Base-by-base conservation (phyloP, 2,113 vertebrate genomes). In the Tetrax tetrax region DNA sequence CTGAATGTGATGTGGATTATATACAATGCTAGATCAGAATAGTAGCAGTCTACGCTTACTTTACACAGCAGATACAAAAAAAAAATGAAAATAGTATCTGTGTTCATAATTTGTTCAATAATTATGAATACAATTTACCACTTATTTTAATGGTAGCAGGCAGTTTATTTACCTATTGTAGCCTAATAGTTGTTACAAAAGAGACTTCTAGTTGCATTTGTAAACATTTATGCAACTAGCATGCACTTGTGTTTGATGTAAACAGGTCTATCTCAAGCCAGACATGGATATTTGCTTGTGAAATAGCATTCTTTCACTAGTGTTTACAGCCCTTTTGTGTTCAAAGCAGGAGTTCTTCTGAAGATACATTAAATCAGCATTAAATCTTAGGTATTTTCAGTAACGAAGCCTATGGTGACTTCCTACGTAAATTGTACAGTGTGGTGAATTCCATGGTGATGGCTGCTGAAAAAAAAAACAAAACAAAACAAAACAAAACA, bases 101-200 rank as follows among this genome's bases (percentile, higher is more conserved):
- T n/a, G 5, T 63, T 87, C 7, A n/a, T 38, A 78, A 63, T 82
- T 92, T 50, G 1, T 65, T 80, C 53, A 63, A 33, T 60, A 69
- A 70, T 77, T 86, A 53, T 16, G 0, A 83, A 76, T 31, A 18
- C 0, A 47, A 28, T 80, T 88, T 77, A 28, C 4, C 3, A 45
- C 76, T 86, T 50, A 72, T 89, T 95, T 89, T 92, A 66, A 47
- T 16, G 31, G 47, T 33, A 91, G 2, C 6, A 85, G 5, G 9
- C 6, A 70, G 38, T 59, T 95, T 59, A 43, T 79, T 38, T 56
- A 93, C 35, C 14, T 38, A 41, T 75, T 69, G 28, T 38, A 89
- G 47, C 47, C 21, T 91, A 69, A 66, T n/a, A 93, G 47, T 76
- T 93, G 45, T 71, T 95, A 31, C 28, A 95, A 95, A 83, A 88